Base-by-base conservation (phyloP, 2,888 invertebrate genomes). In the Drosophila fungiperda region DNA sequence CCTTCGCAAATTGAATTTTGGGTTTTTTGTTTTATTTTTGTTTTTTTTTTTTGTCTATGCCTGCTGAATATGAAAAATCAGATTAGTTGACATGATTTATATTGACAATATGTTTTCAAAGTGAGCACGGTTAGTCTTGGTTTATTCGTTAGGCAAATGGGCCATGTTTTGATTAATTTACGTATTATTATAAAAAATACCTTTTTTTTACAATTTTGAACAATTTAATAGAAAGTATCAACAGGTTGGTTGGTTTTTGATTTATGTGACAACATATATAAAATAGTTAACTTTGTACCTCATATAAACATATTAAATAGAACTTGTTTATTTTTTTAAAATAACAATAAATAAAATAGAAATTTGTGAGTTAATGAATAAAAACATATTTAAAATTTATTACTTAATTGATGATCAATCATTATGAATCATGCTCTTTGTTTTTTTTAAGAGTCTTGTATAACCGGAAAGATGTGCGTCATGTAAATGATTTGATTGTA, bases 71-170 rank as follows among this genome's bases (percentile, higher is more conserved):
- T 35, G 0, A 45, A 77, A 78, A 68, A 80, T 68, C 54, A 48
- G 38, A 55, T 23, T 49, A 71, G 26, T 71, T 62, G 71, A 70
- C 74, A 69, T 88, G 83, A 83, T 85, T 80, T 85, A 83, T 87
- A 67, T 54, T 69, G 59, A 60, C 72, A 54, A 72, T 70, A 73
- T n/a, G n/a, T 82, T 64, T 75, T 52, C 35, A 50, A 29, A 17
- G 45, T 59, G 42, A 40, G 52, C 69, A 65, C 68, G 58, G 53
- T 61, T 35, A 40, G 26, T 60, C 32, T 67, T 50, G 33, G 48
- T 59, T 71, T 53, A 57, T 40, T 68, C 49, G 38, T 32, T 60
- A 40, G 45, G 48, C 60, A 83, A 75, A 71, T 68, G 49, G 69
- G 72, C 73, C 82, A 87, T 50, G 53, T 38, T 23, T 81, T 71